These are phyloP conservation scores for Cerastis leucographa DNA, from an alignment of 2,888 invertebrate genomes.

Conservation along the genomic window DNA sequence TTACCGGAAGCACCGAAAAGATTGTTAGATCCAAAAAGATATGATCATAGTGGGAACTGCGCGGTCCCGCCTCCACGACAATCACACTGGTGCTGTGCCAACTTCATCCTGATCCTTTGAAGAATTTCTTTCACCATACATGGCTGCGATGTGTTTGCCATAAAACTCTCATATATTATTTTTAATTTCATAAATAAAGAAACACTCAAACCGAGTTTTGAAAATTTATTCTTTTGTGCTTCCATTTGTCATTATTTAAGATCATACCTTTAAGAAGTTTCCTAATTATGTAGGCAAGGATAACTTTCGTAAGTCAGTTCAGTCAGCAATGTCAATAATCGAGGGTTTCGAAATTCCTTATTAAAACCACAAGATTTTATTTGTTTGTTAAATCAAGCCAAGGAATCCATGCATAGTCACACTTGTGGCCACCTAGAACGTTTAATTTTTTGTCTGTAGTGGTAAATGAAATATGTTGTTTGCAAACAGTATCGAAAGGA, in stretches of 20 bases:
- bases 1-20: constrained; percentile 30
- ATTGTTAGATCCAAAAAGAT: constrained; percentile 47
- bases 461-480: not conserved
- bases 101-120: constrained; percentile 46
- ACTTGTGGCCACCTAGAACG: not conserved
- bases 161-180: constrained; percentile 15
- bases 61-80: constrained; percentile 24
- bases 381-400: not conserved
- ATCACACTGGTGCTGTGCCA: constrained; percentile 51
- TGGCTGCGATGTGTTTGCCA: constrained; percentile 19
- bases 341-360: not conserved
- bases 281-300: not conserved
- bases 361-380: not conserved
- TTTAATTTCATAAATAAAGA: not conserved
- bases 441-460: not conserved
- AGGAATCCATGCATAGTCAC: not conserved
- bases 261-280: not conserved
- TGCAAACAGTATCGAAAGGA: not conserved
- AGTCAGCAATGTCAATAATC: not conserved
- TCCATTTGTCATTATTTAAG: not conserved
- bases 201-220: not conserved
- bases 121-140: constrained; percentile 37
- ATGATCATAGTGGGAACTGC: constrained; percentile 36
- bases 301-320: not conserved
- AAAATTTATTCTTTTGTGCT: not conserved